These are phyloP conservation scores for Lithobates pipiens DNA, from an alignment of 2,797 vertebrate genomes.

Conservation along the genomic window DNA sequence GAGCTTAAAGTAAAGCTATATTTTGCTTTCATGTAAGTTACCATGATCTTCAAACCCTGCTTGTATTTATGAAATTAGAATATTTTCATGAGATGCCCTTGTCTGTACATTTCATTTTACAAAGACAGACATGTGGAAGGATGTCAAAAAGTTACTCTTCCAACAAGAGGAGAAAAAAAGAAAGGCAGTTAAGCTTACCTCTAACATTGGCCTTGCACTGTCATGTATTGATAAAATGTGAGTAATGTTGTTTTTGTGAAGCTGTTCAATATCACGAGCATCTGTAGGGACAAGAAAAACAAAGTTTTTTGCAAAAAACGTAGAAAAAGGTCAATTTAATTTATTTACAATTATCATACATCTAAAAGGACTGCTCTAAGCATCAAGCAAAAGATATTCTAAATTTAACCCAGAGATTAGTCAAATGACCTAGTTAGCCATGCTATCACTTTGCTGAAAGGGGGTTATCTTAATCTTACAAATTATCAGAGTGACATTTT, in stretches of 20 bases:
- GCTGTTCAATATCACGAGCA: slow-evolving; percentile 83
- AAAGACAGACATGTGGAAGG: not conserved
- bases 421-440: not conserved
- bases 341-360: not conserved
- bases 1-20: too few species aligned
- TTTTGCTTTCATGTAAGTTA: too few species aligned
- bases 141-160: slow-evolving; percentile 12
- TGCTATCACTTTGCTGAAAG: not conserved
- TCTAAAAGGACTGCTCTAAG: not conserved
- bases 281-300: slow-evolving; percentile 72
- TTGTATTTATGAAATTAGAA: not conserved
- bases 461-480: not conserved
- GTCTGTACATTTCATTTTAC: not conserved
- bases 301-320: not conserved
- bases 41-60: not conserved
- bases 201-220: slow-evolving; percentile 88
- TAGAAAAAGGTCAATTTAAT: not conserved
- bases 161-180: not conserved
- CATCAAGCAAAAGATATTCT: not conserved
- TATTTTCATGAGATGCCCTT: not conserved
- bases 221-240: slow-evolving; percentile 91
- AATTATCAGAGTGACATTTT: not conserved
- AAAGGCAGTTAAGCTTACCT: slow-evolving; percentile 79
- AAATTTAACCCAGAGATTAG: not conserved
- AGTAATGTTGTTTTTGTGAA: slow-evolving; percentile 93